Conservation (phyloP, 2,113 vertebrate genomes). For the Labeo catla region DNA sequence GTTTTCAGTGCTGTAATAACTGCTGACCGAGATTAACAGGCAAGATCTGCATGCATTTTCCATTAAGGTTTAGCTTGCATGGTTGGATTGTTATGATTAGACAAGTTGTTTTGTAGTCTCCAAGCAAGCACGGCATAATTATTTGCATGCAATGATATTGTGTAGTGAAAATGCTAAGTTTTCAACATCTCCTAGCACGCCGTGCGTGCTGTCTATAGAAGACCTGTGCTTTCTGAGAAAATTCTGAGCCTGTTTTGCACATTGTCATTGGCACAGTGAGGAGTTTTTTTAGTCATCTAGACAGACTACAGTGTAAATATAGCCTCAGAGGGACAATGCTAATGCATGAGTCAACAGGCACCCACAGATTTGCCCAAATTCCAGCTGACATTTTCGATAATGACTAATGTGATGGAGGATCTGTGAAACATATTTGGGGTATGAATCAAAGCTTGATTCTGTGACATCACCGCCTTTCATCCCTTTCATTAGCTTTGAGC, state of each 20-base stretch:
- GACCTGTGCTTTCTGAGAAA: conserved; percentile 13
- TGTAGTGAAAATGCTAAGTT: neutral
- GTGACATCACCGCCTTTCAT: conserved; percentile 26
- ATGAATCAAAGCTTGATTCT: conserved; percentile 33
- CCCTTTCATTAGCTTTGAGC: neutral
- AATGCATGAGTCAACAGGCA: conserved; percentile 52
- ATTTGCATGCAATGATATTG: neutral
- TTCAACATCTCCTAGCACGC: neutral
- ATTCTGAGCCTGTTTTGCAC: conserved; percentile 3
- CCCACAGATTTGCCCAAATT: conserved; percentile 51
- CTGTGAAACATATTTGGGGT: conserved; percentile 28
- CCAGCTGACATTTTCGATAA: conserved; percentile 44
- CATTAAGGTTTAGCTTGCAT: conserved; percentile 17
- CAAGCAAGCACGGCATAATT: neutral
- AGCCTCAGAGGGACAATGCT: conserved; percentile 36
- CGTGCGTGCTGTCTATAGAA: neutral
- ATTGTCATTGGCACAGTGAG: conserved; percentile 30
- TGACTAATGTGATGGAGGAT: conserved; percentile 47
- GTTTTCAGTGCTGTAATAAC: conserved; percentile 27
- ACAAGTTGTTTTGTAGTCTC: neutral
- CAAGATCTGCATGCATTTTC: conserved; percentile 29
- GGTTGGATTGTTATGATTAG: conserved; percentile 7
- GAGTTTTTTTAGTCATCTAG: conserved; percentile 20
- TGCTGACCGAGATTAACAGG: conserved; percentile 30
- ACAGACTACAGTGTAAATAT: conserved; percentile 24